Conservation (phyloP, 1,140 invertebrate genomes). For the Drosophila elegans region DNA sequence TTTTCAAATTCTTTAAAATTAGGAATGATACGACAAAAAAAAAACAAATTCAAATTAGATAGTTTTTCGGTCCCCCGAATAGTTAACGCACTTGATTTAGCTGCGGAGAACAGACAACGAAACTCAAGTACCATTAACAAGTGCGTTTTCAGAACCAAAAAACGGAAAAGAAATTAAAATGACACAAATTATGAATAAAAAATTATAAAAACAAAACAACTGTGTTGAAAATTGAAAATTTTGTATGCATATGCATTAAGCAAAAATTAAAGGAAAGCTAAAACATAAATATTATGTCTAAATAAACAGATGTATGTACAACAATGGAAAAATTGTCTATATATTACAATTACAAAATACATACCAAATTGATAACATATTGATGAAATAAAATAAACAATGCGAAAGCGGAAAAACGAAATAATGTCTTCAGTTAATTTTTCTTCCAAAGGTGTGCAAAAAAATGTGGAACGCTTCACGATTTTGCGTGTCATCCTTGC, state of each 20-base stretch:
- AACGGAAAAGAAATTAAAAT: conserved; percentile 32
- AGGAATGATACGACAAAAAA: conserved; percentile 31
- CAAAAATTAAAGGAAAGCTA: conserved; percentile 28
- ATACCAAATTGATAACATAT: conserved; percentile 59
- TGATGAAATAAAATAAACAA: conserved; percentile 60
- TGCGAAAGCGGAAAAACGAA: conserved; percentile 58
- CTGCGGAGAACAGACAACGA: conserved; percentile 17
- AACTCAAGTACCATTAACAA: conserved; percentile 9
- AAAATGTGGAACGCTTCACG: conserved; percentile 94
- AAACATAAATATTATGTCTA: conserved; percentile 74
- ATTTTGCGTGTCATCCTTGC: conserved; percentile 97
- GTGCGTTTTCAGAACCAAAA: conserved; percentile 47
- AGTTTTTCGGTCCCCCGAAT: conserved; percentile 31
- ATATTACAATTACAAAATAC: conserved; percentile 50
- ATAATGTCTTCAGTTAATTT: neutral
- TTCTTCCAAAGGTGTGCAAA: conserved; percentile 68
- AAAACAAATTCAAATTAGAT: conserved; percentile 31
- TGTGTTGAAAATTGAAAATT: conserved; percentile 80
- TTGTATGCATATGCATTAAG: conserved; percentile 61
- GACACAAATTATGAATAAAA: conserved; percentile 32
- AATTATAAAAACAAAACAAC: conserved; percentile 47
- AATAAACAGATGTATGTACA: conserved; percentile 54
- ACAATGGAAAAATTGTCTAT: conserved; percentile 61
- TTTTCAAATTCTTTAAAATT: conserved; percentile 60
- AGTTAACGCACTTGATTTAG: conserved; percentile 16